Evolutionary conservation across 2,797 vertebrate genomes (phyloP), one percentile per base, ranked within the genome.

Genomic region (Discoglossus pictus): DNA sequence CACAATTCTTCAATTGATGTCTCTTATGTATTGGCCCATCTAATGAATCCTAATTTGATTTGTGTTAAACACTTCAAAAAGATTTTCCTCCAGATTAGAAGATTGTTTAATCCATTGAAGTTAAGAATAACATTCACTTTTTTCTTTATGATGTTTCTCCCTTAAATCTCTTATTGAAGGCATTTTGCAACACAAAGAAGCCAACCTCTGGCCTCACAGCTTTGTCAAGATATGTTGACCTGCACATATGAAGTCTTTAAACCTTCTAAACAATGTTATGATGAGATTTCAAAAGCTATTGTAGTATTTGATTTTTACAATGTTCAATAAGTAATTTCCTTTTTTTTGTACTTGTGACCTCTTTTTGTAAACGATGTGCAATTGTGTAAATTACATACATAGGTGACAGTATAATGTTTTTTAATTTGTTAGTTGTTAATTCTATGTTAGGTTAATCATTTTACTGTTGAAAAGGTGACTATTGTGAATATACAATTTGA

Each of bases 41-140:
- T 61, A 69, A 62, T 12, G 20, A 16, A 61, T 69, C 9, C 24
- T 61, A 54, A 61, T 62, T 69, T 69, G 58, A 69, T 69, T 54
- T 50, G 61, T 54, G 50, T 69, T 69, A 69, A 54, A 69, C 13
- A 55, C 66, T 61, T 69, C 66, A 62, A 69, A 38, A 21, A 27
- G 47, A 61, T 46, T 69, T 61, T 62, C 24, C 62, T 61, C 27
- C 25, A 39, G 40, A 18, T 36, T 27, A 54, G 27, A 64, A 25
- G 38, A 36, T 43, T 68, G 58, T 47, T 54, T 69, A 39, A 69
- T 47, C 20, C 25, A 47, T 69, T 69, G 48, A 69, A 54, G 66
- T 47, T 20, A 47, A 69, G 50, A 46, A 61, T 53, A 69, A 61
- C 38, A 46, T 52, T 47, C 40, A 61, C 47, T 54, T 69, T 69